These are phyloP conservation scores for Melipona quadrifasciata DNA, from an alignment of 1,140 invertebrate species.

Conservation along the genomic window DNA sequence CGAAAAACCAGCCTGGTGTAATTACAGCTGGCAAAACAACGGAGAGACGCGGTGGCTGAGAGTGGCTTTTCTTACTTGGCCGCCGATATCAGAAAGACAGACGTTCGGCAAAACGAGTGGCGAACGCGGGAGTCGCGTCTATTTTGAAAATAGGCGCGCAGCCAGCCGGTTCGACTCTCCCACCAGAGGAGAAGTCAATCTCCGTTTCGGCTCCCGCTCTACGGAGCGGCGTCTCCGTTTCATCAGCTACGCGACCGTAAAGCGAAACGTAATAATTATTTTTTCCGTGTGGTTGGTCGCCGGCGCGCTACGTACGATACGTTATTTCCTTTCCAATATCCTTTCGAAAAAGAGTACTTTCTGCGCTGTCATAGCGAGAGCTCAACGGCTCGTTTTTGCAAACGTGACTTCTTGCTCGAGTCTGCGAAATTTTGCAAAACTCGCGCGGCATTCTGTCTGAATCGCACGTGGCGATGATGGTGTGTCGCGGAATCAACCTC, in stretches of 20 bases:
- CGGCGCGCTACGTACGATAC: too few relatives aligned
- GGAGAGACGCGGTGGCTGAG: conserved; percentile 57
- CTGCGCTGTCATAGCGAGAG: too few relatives aligned
- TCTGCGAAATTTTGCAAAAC: too few relatives aligned
- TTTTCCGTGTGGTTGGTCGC: neutral
- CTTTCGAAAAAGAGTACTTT: too few relatives aligned
- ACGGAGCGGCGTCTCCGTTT: neutral
- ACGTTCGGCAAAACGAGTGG: conserved; percentile 17
- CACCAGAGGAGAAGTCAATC: neutral
- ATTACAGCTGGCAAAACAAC: conserved; percentile 78
- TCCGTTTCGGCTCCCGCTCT: conserved; percentile 10
- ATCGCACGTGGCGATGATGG: too few relatives aligned
- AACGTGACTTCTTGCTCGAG: too few relatives aligned
- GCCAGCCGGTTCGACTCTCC: neutral
- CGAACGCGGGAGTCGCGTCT: neutral
- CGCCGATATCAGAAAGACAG: conserved; percentile 39
- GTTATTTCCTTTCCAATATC: too few relatives aligned
- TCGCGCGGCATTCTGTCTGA: too few relatives aligned
- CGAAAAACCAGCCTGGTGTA: conserved; percentile 75
- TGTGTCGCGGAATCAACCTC: too few relatives aligned
- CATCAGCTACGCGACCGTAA: conserved; percentile 14
- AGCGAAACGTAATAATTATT: conserved; percentile 25
- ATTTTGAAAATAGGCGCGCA: neutral
- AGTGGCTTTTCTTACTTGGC: conserved; percentile 34
- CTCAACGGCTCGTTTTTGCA: too few relatives aligned